Evolutionary conservation across 2,113 vertebrate genomes (phyloP).

Genomic region (Ellobius talpinus): DNA sequence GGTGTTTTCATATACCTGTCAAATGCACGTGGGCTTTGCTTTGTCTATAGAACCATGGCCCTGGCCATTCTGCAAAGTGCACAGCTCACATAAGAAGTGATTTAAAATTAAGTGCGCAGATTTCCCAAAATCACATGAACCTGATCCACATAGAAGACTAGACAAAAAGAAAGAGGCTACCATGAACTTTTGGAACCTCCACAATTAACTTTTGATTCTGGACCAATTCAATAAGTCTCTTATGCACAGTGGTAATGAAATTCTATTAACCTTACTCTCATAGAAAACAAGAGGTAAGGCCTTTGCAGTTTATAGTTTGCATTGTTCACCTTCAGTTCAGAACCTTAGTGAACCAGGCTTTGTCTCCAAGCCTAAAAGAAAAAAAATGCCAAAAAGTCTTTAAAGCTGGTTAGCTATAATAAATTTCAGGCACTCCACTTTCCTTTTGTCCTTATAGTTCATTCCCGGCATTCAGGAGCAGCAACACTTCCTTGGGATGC

Average conservation of each 20-base stretch:
- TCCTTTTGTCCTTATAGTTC: not conserved
- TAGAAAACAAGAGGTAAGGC: slow-evolving; percentile 26
- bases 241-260: slow-evolving; percentile 25
- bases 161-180: not conserved
- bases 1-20: not conserved
- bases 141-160: not conserved
- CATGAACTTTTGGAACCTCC: not conserved
- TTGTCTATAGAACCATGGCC: not conserved
- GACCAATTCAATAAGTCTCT: slow-evolving; percentile 37
- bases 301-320: slow-evolving; percentile 13
- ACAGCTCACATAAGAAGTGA: not conserved
- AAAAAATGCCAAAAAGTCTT: not conserved
- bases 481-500: not conserved
- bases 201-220: slow-evolving; percentile 62
- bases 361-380: not conserved
- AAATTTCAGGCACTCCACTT: not conserved
- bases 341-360: not conserved
- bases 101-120: slow-evolving; percentile 31
- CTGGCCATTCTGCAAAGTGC: not conserved
- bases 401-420: not conserved
- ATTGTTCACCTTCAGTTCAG: slow-evolving; percentile 23
- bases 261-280: slow-evolving; percentile 56
- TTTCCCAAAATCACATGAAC: not conserved
- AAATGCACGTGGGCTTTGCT: not conserved
- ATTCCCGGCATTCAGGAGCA: not conserved